A percentile compares a stretch with the other conserved stretches of the same genome.
phyloP scores from a whole-genome alignment of 2,888 invertebrate species.

The Epistrophe grossulariae region DNA sequence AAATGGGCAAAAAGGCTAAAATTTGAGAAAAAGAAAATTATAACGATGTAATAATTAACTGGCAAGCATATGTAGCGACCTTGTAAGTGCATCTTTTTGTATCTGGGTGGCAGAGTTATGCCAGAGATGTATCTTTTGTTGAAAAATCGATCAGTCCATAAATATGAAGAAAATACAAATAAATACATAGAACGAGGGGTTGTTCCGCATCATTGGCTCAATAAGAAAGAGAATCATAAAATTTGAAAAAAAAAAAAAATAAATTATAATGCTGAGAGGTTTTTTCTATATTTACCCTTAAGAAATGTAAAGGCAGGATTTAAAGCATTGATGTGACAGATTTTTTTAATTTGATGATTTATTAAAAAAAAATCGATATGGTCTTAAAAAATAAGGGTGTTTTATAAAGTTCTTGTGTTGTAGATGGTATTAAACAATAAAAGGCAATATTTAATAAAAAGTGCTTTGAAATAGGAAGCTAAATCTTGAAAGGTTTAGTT shows the following conservation, averaged over 20 bases:
- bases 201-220: constrained; percentile 41
- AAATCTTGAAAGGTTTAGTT: too few species aligned
- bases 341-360: not conserved
- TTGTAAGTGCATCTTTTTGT: constrained; percentile 41
- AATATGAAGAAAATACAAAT: not conserved
- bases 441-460: too few species aligned
- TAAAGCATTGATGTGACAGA: not conserved
- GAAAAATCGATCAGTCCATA: constrained; percentile 22
- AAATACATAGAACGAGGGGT: not conserved
- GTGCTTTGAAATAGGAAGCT: too few species aligned
- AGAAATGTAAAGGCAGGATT: not conserved
- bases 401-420: too few species aligned
- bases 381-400: too few species aligned
- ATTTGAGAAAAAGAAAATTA: constrained; percentile 1
- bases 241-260: not conserved
- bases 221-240: not conserved
- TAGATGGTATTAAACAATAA: too few species aligned
- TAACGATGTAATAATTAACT: constrained; percentile 58
- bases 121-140: constrained; percentile 1
- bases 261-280: not conserved
- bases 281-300: not conserved
- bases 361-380: too few species aligned
- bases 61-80: constrained; percentile 45
- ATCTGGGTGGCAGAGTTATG: not conserved
- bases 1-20: not conserved